Base-by-base conservation (phyloP, 2,888 invertebrate species). In the Scaeva pyrastri region DNA sequence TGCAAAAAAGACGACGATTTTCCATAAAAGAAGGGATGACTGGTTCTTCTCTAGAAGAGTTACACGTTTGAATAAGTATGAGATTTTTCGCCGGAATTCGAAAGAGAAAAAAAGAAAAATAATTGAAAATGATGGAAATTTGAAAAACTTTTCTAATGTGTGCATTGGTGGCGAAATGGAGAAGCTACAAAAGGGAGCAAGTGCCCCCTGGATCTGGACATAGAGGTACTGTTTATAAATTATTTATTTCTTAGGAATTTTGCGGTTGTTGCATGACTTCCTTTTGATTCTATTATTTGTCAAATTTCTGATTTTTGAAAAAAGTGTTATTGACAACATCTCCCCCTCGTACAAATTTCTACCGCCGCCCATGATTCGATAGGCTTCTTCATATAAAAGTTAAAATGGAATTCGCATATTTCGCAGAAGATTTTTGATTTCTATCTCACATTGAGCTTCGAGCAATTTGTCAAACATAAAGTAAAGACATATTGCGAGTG, bases 61-160 rank as follows among this genome's bases (percentile, higher is more conserved):
- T 52, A 43, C 23, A 2, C 12, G 14, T 21, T n/a, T 23, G 26
- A 5, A 21, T 16, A 19, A 48, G 31, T 56, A 14, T 12, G 14
- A 62, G 26, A 10, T 41, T 45, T 66, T 31, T 31, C 31, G 8
- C 14, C 7, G 43, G 31, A 68, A 76, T n/a, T n/a, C n/a, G n/a
- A n/a, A n/a, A n/a, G n/a, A n/a, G n/a, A n/a, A n/a, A n/a, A n/a
- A n/a, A n/a, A n/a, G n/a, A n/a, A n/a, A n/a, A n/a, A n/a, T n/a
- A n/a, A n/a, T 68, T 77, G 73, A 70, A 52, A 68, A 78, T 55
- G 60, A 78, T 55, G 60, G 77, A 82, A 77, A 77, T 64, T 73
- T 62, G 41, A 70, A 62, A 78, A 73, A 26, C 16, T 21, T 73
- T 60, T 55, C n/a, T 68, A 73, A 82, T 31, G 31, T 5, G 31